Evolutionary conservation across 2,888 invertebrate genomes (phyloP).

Genomic region (Stenodera caucasica): DNA sequence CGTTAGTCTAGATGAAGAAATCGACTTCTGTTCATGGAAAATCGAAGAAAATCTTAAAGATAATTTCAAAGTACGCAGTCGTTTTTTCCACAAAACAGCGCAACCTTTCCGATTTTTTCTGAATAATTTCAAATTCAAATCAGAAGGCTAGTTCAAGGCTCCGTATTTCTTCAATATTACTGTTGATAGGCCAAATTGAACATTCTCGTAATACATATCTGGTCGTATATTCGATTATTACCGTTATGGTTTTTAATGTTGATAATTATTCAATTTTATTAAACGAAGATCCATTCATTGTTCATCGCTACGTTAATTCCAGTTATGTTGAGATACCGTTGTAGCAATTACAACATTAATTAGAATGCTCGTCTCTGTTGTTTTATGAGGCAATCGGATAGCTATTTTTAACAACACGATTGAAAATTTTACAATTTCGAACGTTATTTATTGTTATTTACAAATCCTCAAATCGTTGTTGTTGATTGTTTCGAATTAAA

Average conservation of each 20-base stretch:
- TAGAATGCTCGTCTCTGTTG: background rate
- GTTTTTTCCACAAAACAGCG: too few relatives aligned
- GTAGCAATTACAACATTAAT: conserved; percentile 9
- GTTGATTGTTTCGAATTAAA: background rate
- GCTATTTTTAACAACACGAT: too few relatives aligned
- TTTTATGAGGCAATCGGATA: background rate
- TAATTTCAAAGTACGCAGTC: too few relatives aligned
- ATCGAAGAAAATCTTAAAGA: background rate
- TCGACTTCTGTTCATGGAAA: background rate
- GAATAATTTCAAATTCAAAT: background rate
- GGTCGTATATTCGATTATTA: background rate
- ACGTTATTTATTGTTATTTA: background rate
- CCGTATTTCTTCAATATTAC: background rate
- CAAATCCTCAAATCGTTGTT: background rate
- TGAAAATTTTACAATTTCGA: background rate
- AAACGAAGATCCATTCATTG: conserved; percentile 13
- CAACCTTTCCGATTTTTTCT: background rate
- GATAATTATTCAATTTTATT: background rate
- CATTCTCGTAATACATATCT: conserved; percentile 2
- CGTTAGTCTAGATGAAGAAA: background rate
- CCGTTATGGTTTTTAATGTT: too few relatives aligned
- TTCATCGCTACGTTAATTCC: conserved; percentile 12
- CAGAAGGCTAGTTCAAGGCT: background rate
- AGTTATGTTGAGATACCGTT: conserved; percentile 14
- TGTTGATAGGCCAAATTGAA: background rate